Evolutionary conservation across 2,113 vertebrate species (phyloP), one percentile per base, ranked within the genome.

Genomic region (Etheostoma cragini): DNA sequence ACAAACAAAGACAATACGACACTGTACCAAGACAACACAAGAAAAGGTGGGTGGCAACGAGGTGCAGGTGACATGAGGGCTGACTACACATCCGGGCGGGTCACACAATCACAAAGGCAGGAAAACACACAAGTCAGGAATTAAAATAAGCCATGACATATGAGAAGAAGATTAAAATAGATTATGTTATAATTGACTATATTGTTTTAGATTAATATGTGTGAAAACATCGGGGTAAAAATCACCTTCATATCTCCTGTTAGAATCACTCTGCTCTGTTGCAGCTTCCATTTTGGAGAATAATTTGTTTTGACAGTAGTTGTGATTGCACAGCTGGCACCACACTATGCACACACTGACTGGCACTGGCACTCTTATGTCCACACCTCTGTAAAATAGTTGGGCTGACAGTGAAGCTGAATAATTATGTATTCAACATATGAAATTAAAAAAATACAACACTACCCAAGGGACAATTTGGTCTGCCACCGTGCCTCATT

Each of bases 401-500:
- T 67, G 5, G 26, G 19, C 45, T 79, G 54, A 35, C 72, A 33
- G 65, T 33, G 16, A 82, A 56, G 57, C 72, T 33, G 30, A 82
- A 67, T 30, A 71, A 81, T 75, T 45, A 57, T 81, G 72, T 30
- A 57, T 83, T 87, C 22, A 47, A 74, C 47, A 45, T 64, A 33
- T 26, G 11, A 26, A 17, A 85, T 53, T 30, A n/a, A 78, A 66
- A 75, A 58, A 58, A 24, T 50, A 22, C 30, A 58, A 61, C 65
- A 62, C 42, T 26, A 52, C 80, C 52, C 14, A 54, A 60, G 72
- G 45, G 84, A 78, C 26, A 60, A n/a, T 70, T 87, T 80, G 50
- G 52, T 78, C 62, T 65, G 33, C 53, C 58, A 70, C 70, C 67
- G 57, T 77, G 24, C 45, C 17, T 83, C 72, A 72, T 86, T 67